Evolutionary conservation across 2,113 vertebrate genomes (phyloP), one percentile per base, ranked within the genome.

Genomic region (Mionectes macconnelli): DNA sequence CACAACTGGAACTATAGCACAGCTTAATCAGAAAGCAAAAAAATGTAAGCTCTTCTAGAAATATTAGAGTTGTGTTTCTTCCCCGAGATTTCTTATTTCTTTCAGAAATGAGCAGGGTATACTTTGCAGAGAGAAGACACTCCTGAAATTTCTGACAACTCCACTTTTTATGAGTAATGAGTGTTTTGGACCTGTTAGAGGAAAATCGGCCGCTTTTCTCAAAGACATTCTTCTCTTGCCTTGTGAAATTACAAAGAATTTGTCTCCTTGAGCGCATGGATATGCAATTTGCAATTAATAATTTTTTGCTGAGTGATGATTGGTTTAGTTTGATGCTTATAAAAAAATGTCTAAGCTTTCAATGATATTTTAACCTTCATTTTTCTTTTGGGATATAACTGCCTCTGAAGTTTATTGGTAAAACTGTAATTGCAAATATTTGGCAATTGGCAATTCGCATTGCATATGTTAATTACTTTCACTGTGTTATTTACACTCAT

Each of bases 1-100:
- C 12, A 59, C 14, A 82, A 8, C 4, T 47, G 0, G 0, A 73
- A 59, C 12, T 40, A 10, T 45, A 4, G 13, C 49, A 63, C 44
- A 18, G 17, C 14, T 59, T 50, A 13, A 55, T 49, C 18, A n/a
- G 18, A 57, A 82, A 52, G 15, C 8, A 44, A 30, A 20, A 66
- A 62, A 72, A 20, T n/a, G 1, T 6, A 88, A 89, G 18, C 8
- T n/a, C 10, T 62, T 57, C 12, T 7, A 64, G 19, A 63, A 86
- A n/a, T 50, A 63, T 4, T 40, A 31, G 14, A 44, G 8, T 30
- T 6, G 2, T 27, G 9, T 39, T 93, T 31, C 20, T 53, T 78
- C 35, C 49, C 12, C 33, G 31, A 9, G 13, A 40, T 37, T 39
- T 86, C 44, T 28, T 37, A 28, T 4, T 56, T 69, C 68, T 88